Percentiles rank a stretch among this genome's conserved stretches.
These are phyloP conservation scores for Hyposmocoma kahamanoa DNA, from an alignment of 1,140 invertebrate genomes.

Conservation along the genomic window DNA sequence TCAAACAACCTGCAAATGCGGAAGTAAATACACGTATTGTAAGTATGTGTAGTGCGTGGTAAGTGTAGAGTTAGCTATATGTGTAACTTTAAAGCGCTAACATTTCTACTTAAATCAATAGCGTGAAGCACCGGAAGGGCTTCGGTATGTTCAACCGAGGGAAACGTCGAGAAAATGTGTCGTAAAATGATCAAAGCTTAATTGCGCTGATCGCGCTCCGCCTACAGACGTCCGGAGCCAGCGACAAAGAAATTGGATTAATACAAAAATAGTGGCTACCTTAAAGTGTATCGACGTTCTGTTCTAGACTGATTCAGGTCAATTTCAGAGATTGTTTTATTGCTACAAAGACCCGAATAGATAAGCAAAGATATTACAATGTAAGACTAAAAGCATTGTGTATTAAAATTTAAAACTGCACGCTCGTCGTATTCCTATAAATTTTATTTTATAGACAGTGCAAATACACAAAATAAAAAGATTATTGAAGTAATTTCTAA, in stretches of 20 bases:
- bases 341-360: neutral
- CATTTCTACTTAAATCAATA: neutral
- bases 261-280: constrained; percentile 35
- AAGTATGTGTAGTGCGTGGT: too few relatives aligned
- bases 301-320: neutral
- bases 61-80: too few relatives aligned
- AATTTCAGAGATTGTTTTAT: neutral
- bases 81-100: too few relatives aligned
- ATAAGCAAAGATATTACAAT: neutral
- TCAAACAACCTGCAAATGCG: too few relatives aligned
- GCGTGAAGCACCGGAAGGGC: constrained; percentile 9
- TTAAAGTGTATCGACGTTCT: constrained; percentile 2
- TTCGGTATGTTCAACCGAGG: too few relatives aligned
- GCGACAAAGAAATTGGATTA: constrained; percentile 46
- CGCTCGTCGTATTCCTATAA: neutral
- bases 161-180: constrained; percentile 38
- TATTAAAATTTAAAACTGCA: neutral
- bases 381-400: neutral
- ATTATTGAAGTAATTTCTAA: neutral
- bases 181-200: constrained; percentile 57
- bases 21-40: too few relatives aligned
- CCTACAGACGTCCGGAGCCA: constrained; percentile 39
- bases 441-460: neutral
- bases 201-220: constrained; percentile 49
- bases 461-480: neutral